Evolutionary conservation across 2,797 vertebrate genomes (phyloP).

Genomic region (Huso huso): DNA sequence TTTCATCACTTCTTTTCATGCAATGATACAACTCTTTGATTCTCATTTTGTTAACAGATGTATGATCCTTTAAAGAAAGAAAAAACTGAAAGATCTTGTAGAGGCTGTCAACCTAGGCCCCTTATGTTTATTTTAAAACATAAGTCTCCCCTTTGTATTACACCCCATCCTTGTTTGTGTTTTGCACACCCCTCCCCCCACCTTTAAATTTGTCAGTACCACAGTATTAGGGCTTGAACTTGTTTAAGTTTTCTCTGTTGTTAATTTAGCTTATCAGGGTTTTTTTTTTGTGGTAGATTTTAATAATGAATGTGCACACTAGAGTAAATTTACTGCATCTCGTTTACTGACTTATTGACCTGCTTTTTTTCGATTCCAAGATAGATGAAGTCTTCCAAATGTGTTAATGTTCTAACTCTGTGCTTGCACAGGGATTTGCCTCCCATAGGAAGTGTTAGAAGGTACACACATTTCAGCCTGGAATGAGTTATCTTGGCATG

Average conservation of each 20-base stretch:
- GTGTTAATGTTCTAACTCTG: neutral
- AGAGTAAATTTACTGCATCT: conserved; percentile 38
- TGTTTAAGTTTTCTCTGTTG: conserved; percentile 19
- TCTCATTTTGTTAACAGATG: no score
- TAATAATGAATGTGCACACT: conserved; percentile 48
- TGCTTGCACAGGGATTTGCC: neutral
- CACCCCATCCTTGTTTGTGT: conserved; percentile 13
- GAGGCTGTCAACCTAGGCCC: no score
- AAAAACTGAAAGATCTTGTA: no score
- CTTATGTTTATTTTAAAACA: no score
- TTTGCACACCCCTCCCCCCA: neutral
- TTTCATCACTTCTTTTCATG: no score
- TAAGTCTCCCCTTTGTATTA: conserved; percentile 27
- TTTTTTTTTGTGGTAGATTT: conserved; percentile 40
- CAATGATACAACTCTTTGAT: no score
- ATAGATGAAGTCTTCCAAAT: neutral
- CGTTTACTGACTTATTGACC: conserved; percentile 42
- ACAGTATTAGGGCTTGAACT: conserved; percentile 31
- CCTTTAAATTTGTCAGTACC: conserved; percentile 31
- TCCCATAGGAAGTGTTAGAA: neutral
- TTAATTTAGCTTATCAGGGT: conserved; percentile 30
- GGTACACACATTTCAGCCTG: neutral
- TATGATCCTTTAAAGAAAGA: no score
- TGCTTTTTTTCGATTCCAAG: neutral
- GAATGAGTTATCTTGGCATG: neutral